Base-by-base conservation (phyloP, 2,888 invertebrate genomes). In the Zonitis immaculata region DNA sequence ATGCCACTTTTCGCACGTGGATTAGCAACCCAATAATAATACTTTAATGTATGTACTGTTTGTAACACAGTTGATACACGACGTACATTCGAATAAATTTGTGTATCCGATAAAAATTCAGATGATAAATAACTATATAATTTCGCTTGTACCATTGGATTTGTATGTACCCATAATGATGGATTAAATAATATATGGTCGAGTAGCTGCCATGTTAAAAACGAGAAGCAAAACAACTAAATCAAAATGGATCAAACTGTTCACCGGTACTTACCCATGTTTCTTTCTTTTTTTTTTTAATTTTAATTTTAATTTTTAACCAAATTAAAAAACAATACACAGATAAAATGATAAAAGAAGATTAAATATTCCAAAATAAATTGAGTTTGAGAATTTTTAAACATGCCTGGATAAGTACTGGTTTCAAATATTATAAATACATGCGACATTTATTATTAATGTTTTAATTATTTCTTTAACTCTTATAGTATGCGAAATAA, bases 181-280 rank as follows among this genome's bases (percentile, higher is more conserved):
- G 99, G 98, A 83, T 99, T 99, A 85, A 99, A 99, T 63, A 99
- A 86, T 55, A 99, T 91, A 81, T 98, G 96, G 80, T 99, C 99
- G 82, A 99, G 84, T 67, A 99, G 86, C 90, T 99, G 95, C 88
- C 89, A 90, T 71, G 89, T 89, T 73, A 90, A 82, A 81, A 90
- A 90, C 73, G 90, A 89, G 84, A 90, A 89, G 82, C 89, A 91
- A 83, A 90, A 90, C 78, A 88, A 86, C 90, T 91, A 83, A 76
- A 79, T 83, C 82, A 84, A 86, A 82, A 86, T 76, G 76, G 73
- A 72, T 79, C 73, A 73, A 60, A 76, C 76, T 79, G 80, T 78
- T 75, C 77, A 75, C 78, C 76, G 76, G 74, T 75, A 78, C 78
- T 78, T 77, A 77, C 77, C 78, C 74, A 73, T 64, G 45, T 43